These are phyloP conservation scores for Berghia stephanieae DNA, from an alignment of 1,140 invertebrate species.

Conservation along the genomic window DNA sequence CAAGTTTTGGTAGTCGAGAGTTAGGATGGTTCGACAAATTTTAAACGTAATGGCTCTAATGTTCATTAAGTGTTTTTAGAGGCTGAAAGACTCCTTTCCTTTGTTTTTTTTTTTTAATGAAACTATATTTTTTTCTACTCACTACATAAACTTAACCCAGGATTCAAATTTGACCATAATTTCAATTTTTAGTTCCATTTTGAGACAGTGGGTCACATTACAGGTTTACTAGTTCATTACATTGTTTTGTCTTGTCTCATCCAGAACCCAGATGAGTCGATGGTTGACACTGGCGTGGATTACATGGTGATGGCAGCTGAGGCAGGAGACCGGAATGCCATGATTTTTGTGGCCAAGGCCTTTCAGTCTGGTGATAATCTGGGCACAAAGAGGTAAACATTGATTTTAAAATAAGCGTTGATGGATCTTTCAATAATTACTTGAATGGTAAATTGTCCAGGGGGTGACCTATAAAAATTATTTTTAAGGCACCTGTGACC, in stretches of 20 bases:
- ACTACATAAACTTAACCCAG: too few relatives aligned
- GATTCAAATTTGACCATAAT: too few relatives aligned
- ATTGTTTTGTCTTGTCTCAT: too few relatives aligned
- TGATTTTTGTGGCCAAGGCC: conserved; percentile 70
- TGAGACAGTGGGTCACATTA: too few relatives aligned
- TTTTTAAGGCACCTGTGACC: too few relatives aligned
- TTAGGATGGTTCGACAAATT: too few relatives aligned
- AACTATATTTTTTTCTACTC: too few relatives aligned
- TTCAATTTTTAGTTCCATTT: too few relatives aligned
- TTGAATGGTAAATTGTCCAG: background rate
- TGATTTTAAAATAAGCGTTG: background rate
- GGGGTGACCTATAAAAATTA: too few relatives aligned
- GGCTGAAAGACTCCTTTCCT: background rate
- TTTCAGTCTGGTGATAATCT: conserved; percentile 69
- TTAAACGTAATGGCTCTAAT: background rate
- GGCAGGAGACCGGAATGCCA: conserved; percentile 69
- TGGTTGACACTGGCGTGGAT: conserved; percentile 64
- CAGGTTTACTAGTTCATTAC: too few relatives aligned
- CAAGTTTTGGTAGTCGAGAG: too few relatives aligned
- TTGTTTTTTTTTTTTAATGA: background rate
- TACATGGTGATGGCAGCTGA: conserved; percentile 69
- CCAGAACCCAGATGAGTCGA: conserved; percentile 62
- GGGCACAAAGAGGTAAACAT: conserved; percentile 56
- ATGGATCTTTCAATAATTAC: background rate
- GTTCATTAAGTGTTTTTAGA: background rate